Evolutionary conservation across 2,888 invertebrate genomes (phyloP), one percentile per base, ranked within the genome.

Genomic region (Drosophila nigricruria): DNA sequence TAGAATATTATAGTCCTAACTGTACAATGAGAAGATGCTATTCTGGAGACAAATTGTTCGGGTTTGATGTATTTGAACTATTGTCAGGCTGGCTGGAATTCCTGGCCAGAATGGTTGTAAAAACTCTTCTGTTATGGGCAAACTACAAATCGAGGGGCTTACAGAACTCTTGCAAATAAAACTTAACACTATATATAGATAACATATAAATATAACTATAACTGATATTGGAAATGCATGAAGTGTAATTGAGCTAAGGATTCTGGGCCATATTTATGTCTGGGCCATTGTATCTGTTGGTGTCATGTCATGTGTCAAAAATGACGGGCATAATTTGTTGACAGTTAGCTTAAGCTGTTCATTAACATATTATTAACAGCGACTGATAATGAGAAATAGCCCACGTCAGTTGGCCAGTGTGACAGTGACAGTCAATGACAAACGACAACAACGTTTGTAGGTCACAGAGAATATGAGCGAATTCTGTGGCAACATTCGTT

Each of bases 271-370:
- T 30, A 30, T 10, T 1, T 5, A 30, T 30, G 8, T n/a, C n/a
- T 10, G 18, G 18, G 9, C 9, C 12, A 20, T 6, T 20, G 9
- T 2, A 10, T n/a, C 45, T 9, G 25, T 25, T 10, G 5, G 30
- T 23, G 45, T 10, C 54, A 25, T 54, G 77, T 60, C 73, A 70
- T 65, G n/a, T 27, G 27, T 14, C 23, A 43, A 14, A 14, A 43
- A 63, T 42, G 58, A 68, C 66, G 60, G 49, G 49, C 64, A 73
- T 45, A 73, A 70, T 53, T 30, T 62, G 73, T 59, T 67, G 74
- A 79, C 86, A 82, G 81, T 82, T 78, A 74, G 81, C 86, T 77
- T 82, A 73, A 82, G 73, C 81, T 81, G 74, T 75, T 81, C 77
- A 86, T 82, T 82, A 82, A 79, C 79, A 79, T 85, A 81, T 81